Evolutionary conservation across 2,888 invertebrate genomes (phyloP), one percentile per base, ranked within the genome.

Genomic region (Pristionchus japonicus): DNA sequence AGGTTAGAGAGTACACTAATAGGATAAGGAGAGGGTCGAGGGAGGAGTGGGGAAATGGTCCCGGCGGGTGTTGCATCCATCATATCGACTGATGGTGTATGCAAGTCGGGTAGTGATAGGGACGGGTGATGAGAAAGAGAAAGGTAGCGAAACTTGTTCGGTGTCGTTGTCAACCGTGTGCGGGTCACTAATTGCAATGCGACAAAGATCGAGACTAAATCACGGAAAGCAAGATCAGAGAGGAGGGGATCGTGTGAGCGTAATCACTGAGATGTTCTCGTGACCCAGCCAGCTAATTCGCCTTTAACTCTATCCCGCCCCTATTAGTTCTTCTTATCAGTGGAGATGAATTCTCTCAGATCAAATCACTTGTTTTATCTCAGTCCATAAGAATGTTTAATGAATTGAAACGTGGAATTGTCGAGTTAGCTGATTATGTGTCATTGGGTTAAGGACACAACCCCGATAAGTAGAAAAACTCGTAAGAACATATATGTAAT

Each of bases 131-230:
- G 43, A 77, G 77, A 77, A 77, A 77, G 77, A 77, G 77, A 77
- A 77, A 77, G 77, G 43, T 77, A 77, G 77, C 77, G 77, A 77
- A 77, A 77, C 77, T 77, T 77, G 77, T 77, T 77, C 43, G 27
- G 43, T 77, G 77, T 34, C 77, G 77, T 23, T 77, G 77, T 77
- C 77, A 77, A 47, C 77, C 23, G 43, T 77, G 77, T n/a, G 52
- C 20, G 77, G 77, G 77, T 43, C 77, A 77, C 37, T 70, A 37
- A 3, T 47, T 77, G 37, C 43, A 40, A 47, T 47, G 77, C 43
- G 70, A 74, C 70, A 74, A 20, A 40, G 70, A 37, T 37, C n/a
- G 77, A 77, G 77, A 77, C 43, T 31, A 40, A 74, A 31, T 40
- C n/a, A 47, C 6, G 13, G 77, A 77, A 27, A 77, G 17, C 13